Base-by-base conservation (phyloP, 2,888 invertebrate species). In the Zele albiditarsus region DNA sequence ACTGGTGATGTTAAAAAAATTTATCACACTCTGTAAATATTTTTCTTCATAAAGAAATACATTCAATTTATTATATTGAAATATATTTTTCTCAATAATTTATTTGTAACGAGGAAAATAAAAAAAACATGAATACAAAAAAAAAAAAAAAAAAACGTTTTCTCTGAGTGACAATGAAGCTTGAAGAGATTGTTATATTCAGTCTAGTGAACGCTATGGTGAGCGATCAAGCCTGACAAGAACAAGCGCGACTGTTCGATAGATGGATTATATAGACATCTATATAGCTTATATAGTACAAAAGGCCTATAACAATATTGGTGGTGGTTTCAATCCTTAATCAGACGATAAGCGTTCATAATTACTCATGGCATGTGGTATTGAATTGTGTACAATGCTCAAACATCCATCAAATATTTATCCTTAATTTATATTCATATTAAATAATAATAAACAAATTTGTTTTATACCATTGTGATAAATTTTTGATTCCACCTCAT, bases 301-400 rank as follows among this genome's bases (percentile, higher is more conserved):
- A 62, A 65, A 38, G 65, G 31, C 33, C 38, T 65, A 38, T 23
- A 65, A 65, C 65, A 62, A 33, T 62, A 62, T 20, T 23, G 8
- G 53, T 53, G 53, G 4, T 20, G 53, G 8, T 53, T 20, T 20
- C 53, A 10, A 53, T 53, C 53, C 20, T 20, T 20, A 53, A 53
- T 53, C 20, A 53, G 20, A n/a, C 53, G n/a, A 53, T 53, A 8
- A 53, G n/a, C 53, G n/a, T 3, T 53, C 8, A 53, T 20, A 20
- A 53, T 53, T 20, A 53, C 20, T 53, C 8, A 20, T 20, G 8
- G n/a, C 3, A 2, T n/a, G 16, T 53, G 23, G 23, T 20, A 53
- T 53, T 53, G 46, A n/a, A n/a, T 4, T 53, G n/a, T 20, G 23
- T 23, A 20, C 20, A n/a, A 53, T n/a, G 53, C 8, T 20, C 3